Base-by-base conservation (phyloP, 2,888 invertebrate genomes). In the Yponomeuta evonymella region DNA sequence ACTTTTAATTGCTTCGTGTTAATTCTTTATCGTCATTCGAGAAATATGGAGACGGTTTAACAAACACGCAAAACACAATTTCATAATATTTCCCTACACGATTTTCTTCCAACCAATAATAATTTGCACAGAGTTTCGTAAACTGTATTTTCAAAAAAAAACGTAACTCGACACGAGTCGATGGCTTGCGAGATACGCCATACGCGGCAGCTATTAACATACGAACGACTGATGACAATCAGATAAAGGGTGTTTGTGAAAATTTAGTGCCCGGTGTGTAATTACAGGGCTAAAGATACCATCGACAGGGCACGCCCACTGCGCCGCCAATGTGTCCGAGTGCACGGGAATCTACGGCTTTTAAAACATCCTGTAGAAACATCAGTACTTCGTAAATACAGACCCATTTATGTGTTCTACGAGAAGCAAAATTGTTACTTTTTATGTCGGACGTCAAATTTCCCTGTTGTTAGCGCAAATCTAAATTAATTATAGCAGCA, bases 201-300 rank as follows among this genome's bases (percentile, higher is more conserved):
- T 58, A 58, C 51, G 51, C 51, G 51, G 51, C 43, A 58, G 51
- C 83, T 83, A 88, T 88, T 88, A 89, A 86, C 87, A 87, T 87
- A 87, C 87, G 81, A 80, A 87, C 87, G 81, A 80, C 77, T 79
- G 79, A 77, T 82, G 79, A 76, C 78, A 83, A 89, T 89, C 89
- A 77, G 89, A 89, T 89, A 89, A 83, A 77, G 75, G 77, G 78
- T 75, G 84, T 86, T 87, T 88, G 89, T 85, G 87, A 85, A 88
- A 89, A 89, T 88, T 89, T 88, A 84, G 87, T 88, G 85, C 83
- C 86, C 82, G 83, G 84, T 80, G 77, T 84, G 83, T 87, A 89
- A 89, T 89, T 88, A 88, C 86, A 78, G 81, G 75, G 73, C 71
- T 71, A 72, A 71, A 77, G 88, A 89, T 89, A 88, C 76, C 74